Base-by-base conservation (phyloP, 2,797 vertebrate genomes). In the Pteropus rufus region DNA sequence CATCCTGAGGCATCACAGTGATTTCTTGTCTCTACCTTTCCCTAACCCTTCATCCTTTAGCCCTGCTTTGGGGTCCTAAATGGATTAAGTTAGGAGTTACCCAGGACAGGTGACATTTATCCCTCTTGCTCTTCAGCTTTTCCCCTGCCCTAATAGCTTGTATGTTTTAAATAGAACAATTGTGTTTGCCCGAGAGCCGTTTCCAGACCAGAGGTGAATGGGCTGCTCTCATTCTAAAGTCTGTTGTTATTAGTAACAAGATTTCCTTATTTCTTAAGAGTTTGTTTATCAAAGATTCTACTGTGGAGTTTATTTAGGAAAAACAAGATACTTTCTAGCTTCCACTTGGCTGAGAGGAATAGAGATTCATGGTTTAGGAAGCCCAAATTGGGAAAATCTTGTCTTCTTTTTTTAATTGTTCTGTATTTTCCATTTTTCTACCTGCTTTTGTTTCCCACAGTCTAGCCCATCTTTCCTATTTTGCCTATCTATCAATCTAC, bases 271-370 rank as follows among this genome's bases (percentile, higher is more conserved):
- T 91, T 85, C 34, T 73, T 67, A 39, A 81, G 73, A 92, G 49
- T 70, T 86, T 91, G 36, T 44, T 73, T 79, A 83, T 93, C 46
- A 89, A 96, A 92, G 58, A 67, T 46, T 82, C n/a, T 41, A 69
- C 26, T 73, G 24, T 95, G 29, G 36, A 65, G 19, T 65, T 84
- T 90, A 65, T 52, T 96, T 64, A 87, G 46, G 18, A 73, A 76
- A 89, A 95, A 31, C 24, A 82, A 41, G 80, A 76, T 19, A 41
- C 67, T 87, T 93, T 65, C 72, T 73, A 75, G 49, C 7, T 67
- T 52, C 36, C 1, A 76, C 58, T 67, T 96, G 19, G 39, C 69
- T 87, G 64, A 80, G 73, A 95, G 49, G 31, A 89, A n/a, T 46
- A 79, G 34, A 36, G n/a, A 58, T 65, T 62, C 31, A 86, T 58